Evolutionary conservation across 1,140 invertebrate species (phyloP).

Genomic region (Hirudo medicinalis): DNA sequence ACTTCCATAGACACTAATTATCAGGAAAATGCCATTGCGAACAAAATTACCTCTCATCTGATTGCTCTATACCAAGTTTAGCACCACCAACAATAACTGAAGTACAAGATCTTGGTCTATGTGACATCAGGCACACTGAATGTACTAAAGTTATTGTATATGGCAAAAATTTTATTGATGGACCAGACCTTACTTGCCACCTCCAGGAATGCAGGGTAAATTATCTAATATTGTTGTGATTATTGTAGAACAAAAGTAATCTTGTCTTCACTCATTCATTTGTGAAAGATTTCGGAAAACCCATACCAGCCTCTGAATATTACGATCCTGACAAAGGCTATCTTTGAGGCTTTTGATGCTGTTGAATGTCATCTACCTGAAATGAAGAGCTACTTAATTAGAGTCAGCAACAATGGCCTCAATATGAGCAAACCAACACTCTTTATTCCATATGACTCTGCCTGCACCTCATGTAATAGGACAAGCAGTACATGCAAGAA

Average conservation of each 20-base stretch:
- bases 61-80: slow-evolving; percentile 18
- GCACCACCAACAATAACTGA: slow-evolving; percentile 16
- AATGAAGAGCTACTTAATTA: slow-evolving; percentile 22
- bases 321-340: slow-evolving; percentile 4
- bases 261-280: background rate
- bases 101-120: slow-evolving; percentile 23
- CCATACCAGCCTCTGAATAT: background rate
- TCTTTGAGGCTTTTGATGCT: slow-evolving; percentile 24
- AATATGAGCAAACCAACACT: slow-evolving; percentile 24
- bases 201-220: slow-evolving; percentile 27
- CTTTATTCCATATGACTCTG: slow-evolving; percentile 27
- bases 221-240: background rate
- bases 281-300: background rate
- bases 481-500: slow-evolving; percentile 24
- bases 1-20: slow-evolving; percentile 7
- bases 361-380: slow-evolving; percentile 19
- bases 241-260: background rate
- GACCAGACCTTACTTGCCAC: slow-evolving; percentile 24
- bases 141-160: slow-evolving; percentile 27
- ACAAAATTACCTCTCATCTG: slow-evolving; percentile 8
- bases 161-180: slow-evolving; percentile 27
- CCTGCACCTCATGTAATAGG: slow-evolving; percentile 27
- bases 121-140: slow-evolving; percentile 23
- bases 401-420: slow-evolving; percentile 25
- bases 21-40: slow-evolving; percentile 21